Evolutionary conservation across 1,140 invertebrate genomes (phyloP), one percentile per base, ranked within the genome.

Genomic region (Zelostemma sp.): DNA sequence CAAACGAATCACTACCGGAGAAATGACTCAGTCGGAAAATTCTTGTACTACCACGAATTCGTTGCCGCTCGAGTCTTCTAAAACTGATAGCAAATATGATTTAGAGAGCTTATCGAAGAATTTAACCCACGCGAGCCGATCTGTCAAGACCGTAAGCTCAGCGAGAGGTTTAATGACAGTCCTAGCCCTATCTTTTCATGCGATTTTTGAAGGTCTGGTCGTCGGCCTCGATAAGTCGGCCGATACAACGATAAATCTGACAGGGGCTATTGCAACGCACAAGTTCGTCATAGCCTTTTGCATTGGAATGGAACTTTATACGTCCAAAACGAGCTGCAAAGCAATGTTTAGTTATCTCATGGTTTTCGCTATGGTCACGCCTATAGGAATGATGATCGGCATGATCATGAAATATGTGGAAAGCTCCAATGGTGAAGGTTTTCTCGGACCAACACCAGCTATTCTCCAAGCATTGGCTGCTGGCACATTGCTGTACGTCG

Each of bases 401-500:
- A 81, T 86, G 68, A 87, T 74, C 43, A n/a, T n/a, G n/a, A n/a
- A n/a, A n/a, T n/a, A n/a, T n/a, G n/a, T n/a, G n/a, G n/a, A n/a
- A n/a, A n/a, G n/a, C n/a, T n/a, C n/a, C n/a, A n/a, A n/a, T n/a
- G n/a, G n/a, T n/a, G n/a, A n/a, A n/a, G n/a, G n/a, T n/a, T n/a
- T n/a, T 3, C 67, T 85, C 0, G 84, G 83, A 0, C 78, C 83
- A 0, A 80, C 78, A 0, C 81, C 84, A 0, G 83, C 84, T 0
- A 82, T 95, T 1, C 85, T 95, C 0, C 93, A 96, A 75, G 94
- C 93, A 6, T 89, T 96, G 82, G 94, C 94, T 0, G 93, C 93
- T 38, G 95, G 95, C 14, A 96, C 95, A 0, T 86, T 97, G 8
- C 87, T 96, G 0, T 96, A 96, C 78, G 94, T 97, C 28, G 93